phyloP scores from a whole-genome alignment of 2,888 invertebrate species.

The Sympetrum striolatum region DNA sequence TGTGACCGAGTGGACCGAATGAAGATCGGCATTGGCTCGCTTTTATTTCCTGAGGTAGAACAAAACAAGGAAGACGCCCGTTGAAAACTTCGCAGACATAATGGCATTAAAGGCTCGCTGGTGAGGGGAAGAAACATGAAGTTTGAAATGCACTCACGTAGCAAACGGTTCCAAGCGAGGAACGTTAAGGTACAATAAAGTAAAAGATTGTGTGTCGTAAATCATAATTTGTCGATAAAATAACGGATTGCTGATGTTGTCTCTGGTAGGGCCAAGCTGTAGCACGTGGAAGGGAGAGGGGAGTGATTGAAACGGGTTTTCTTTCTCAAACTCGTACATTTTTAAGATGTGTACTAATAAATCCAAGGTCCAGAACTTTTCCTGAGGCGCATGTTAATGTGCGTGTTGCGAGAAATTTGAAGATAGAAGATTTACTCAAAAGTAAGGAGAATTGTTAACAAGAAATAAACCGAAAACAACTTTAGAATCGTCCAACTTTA shows the following conservation, averaged over 20 bases:
- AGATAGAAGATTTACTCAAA: too few relatives aligned
- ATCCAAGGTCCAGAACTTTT: not conserved
- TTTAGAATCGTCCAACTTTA: too few relatives aligned
- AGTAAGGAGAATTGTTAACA: too few relatives aligned
- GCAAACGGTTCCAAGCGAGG: not conserved
- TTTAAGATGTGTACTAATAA: not conserved
- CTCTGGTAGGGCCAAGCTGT: not conserved
- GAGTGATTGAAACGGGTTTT: not conserved
- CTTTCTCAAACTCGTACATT: not conserved
- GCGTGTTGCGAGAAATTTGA: not conserved
- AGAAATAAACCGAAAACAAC: too few relatives aligned
- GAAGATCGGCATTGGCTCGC: not conserved
- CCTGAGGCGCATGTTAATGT: not conserved
- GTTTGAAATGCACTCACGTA: slow-evolving; percentile 32
- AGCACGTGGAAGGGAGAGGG: not conserved
- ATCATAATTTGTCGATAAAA: slow-evolving; percentile 38
- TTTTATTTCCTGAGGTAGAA: not conserved
- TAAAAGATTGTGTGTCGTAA: slow-evolving; percentile 11
- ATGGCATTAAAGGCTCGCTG: slow-evolving; percentile 14
- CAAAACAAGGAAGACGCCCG: not conserved
- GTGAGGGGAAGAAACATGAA: not conserved
- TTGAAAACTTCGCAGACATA: slow-evolving; percentile 33
- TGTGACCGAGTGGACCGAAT: not conserved
- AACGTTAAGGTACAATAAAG: slow-evolving; percentile 12
- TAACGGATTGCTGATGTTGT: slow-evolving; percentile 2